Base-by-base conservation (phyloP, 2,797 vertebrate species). In the Onychomys arenicola region DNA sequence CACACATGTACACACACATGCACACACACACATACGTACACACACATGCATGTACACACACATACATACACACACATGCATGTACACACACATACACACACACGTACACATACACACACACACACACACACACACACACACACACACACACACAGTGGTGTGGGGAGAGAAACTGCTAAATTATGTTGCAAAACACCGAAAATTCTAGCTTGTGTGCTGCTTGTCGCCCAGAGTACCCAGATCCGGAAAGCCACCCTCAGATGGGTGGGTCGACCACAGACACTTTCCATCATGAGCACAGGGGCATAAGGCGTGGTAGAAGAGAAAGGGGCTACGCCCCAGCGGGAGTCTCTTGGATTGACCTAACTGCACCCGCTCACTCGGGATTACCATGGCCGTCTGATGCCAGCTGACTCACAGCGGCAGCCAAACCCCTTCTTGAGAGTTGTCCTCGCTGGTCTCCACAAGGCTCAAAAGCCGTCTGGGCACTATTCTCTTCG, bases 121-220 rank as follows among this genome's bases (percentile, higher is more conserved):
- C n/a, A n/a, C n/a, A n/a, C n/a, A n/a, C n/a, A n/a, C n/a, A n/a
- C n/a, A n/a, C 49, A 2, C 9, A 11, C 49, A 49, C 49, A 49
- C 49, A 49, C 49, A 49, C 49, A 49, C 49, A 49, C 10, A 49
- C 49, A 49, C 8, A 49, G 49, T 49, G 49, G 49, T 49, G 8
- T 10, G 84, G 14, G 34, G 89, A 95, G 93, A 67, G 27, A 34
- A 88, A 92, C 57, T 84, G 86, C 73, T 59, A 94, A 92, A 75
- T 69, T 83, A 81, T 29, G 69, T 93, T 80, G 4, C 25, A 91
- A 84, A 94, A 76, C 61, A 88, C 11, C 27, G 84, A 69, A 76
- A 92, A 75, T 71, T 90, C 34, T 90, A 71, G 71, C 34, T 91
- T 95, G 13, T 69, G 69, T 92, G 65, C 1, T 80, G 29, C 21